Evolutionary conservation across 2,797 vertebrate genomes (phyloP), one percentile per base, ranked within the genome.

Genomic region (Xyrichtys novacula): DNA sequence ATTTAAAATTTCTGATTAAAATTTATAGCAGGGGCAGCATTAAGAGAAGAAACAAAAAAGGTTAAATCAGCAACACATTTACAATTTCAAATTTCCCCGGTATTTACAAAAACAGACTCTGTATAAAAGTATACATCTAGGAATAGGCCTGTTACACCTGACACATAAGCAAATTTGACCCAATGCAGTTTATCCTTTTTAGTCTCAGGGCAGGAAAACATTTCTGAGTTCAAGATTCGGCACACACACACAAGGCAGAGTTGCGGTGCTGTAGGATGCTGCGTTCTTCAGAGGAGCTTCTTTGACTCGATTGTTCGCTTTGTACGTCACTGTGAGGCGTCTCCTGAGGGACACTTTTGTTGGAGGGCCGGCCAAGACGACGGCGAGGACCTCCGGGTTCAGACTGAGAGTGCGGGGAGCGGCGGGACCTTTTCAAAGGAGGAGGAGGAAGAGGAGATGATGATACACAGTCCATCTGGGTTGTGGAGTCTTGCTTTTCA

Each of bases 241-340:
- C 86, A 92, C 73, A 87, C 89, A 20, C 89, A 20, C 89, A 88
- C 84, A 93, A 84, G 65, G 89, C 80, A 23, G 90, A 79, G 25
- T 70, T 84, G 65, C 80, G 86, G 49, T 71, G 88, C 85, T 84
- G 86, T 1, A 87, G 74, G 43, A 86, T 65, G 7, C 71, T 26
- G 6, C 71, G 57, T 20, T 89, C 86, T 46, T 82, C 83, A 4
- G 90, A 80, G 14, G 89, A 70, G 75, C 76, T 77, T 39, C 66
- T 71, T 53, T 57, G 69, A 44, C n/a, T n/a, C 17, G 77, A 65
- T n/a, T 74, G 80, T 66, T 82, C 76, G 5, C 60, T 80, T 8
- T 71, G 73, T n/a, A 40, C 60, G 42, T 78, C 46, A 40, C 61
- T 43, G 0, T 44, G 58, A 39, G 81, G 36, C 1, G 56, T 63